Evolutionary conservation across 2,113 vertebrate genomes (phyloP).

Genomic region (Gobius niger): DNA sequence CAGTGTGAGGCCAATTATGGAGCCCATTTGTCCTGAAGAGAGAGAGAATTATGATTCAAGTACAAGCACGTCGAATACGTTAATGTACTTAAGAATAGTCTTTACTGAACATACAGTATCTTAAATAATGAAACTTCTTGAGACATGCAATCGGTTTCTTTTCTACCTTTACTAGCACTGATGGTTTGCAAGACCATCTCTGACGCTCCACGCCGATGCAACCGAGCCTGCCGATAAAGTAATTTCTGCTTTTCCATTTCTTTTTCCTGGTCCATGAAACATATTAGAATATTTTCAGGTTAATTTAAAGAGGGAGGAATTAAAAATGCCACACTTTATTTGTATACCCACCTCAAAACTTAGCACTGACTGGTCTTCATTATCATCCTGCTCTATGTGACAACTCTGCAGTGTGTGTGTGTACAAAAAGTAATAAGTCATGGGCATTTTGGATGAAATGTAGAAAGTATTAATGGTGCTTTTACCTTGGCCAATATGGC

Average conservation of each 20-base stretch:
- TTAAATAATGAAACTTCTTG: background rate
- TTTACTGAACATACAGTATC: too few species aligned
- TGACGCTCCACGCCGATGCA: conserved; percentile 88
- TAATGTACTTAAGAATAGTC: too few species aligned
- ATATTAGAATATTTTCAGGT: background rate
- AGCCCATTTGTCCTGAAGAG: conserved; percentile 80
- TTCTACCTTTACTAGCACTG: conserved; percentile 89
- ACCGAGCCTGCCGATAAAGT: conserved; percentile 90
- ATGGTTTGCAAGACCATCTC: conserved; percentile 95
- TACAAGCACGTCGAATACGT: too few species aligned
- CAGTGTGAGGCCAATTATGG: conserved; percentile 87
- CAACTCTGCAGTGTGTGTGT: conserved; percentile 81
- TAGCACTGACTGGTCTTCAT: conserved; percentile 85
- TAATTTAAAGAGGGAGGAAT: background rate
- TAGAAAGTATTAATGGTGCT: background rate
- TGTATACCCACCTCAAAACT: conserved; percentile 89
- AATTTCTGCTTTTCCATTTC: conserved; percentile 96
- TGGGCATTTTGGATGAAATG: background rate
- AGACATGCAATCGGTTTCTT: background rate
- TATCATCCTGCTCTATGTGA: conserved; percentile 84
- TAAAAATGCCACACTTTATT: background rate
- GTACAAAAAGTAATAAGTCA: conserved; percentile 13
- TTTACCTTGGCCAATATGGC: conserved; percentile 94
- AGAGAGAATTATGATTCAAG: background rate
- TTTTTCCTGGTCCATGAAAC: conserved; percentile 83